Evolutionary conservation across 2,888 invertebrate species (phyloP), one percentile per base, ranked within the genome.

Genomic region (Drosophila flavopinicola): DNA sequence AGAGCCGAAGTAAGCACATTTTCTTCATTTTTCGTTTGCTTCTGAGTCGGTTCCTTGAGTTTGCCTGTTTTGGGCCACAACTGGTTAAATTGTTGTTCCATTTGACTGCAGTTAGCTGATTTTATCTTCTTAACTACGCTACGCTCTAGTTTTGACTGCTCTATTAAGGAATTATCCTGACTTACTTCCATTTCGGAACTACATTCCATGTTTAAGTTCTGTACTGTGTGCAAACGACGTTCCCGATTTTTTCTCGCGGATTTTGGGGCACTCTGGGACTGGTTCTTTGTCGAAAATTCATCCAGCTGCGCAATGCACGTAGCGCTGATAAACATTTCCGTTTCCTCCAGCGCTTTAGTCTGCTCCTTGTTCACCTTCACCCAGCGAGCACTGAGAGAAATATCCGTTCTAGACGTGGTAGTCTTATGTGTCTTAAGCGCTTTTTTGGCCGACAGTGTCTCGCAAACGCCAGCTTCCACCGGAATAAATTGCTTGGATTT

Each of bases 341-440:
- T 84, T 47, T 73, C 84, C 2, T 54, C 20, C 37, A 84, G 17
- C 5, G 37, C 35, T 25, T 52, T 47, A 2, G 23, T 11, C 32
- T 86, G 77, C 6, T 51, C 33, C 17, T 60, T 64, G n/a, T 47
- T 68, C 0, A 80, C 67, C 35, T 76, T 59, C 2, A 80, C 84
- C 80, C 80, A 80, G 1, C 74, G 84, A 7, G 80, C 80, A 24
- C 74, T 60, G n/a, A 80, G 35, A 6, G 29, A 41, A 2, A 66
- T 27, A 32, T 83, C 63, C 1, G 29, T 17, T n/a, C 41, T 63
- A 2, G 52, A 23, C 6, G 5, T 4, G 1, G n/a, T 1, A 3
- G n/a, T 1, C 10, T 10, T 47, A 2, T 39, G 54, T 0, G 35
- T 0, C 10, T 35, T 42, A 1, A 11, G 6, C 9, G 32, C 7